Percentiles rank a stretch among this genome's conserved stretches.
These are phyloP conservation scores for Yponomeuta cagnagella DNA, from an alignment of 2,888 invertebrate genomes.

Conservation along the genomic window DNA sequence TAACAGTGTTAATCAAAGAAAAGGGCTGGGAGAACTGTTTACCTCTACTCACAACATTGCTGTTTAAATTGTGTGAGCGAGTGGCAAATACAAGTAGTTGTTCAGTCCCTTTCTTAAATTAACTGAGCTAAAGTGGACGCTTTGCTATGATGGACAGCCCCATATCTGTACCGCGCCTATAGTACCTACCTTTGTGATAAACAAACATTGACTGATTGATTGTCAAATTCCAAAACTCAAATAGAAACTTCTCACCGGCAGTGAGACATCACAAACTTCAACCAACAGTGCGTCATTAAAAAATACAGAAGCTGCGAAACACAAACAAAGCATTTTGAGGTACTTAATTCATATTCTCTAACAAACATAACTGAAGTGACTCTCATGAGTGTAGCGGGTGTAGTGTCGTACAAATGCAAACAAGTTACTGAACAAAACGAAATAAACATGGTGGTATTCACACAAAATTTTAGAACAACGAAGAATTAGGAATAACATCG, in stretches of 20 bases:
- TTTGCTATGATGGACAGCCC: too few relatives aligned
- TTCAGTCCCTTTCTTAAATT: too few relatives aligned
- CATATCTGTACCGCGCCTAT: too few relatives aligned
- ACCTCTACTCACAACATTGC: too few relatives aligned
- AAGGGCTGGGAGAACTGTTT: too few relatives aligned
- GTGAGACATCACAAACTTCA: neutral
- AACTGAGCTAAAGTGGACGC: too few relatives aligned
- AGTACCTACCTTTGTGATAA: too few relatives aligned
- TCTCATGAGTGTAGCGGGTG: constrained; percentile 57
- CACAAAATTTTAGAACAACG: constrained; percentile 16
- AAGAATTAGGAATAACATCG: constrained; percentile 22
- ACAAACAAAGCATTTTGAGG: constrained; percentile 40
- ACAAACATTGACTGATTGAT: too few relatives aligned
- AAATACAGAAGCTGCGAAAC: constrained; percentile 17
- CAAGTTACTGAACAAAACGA: constrained; percentile 18
- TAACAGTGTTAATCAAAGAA: too few relatives aligned
- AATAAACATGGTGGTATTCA: constrained; percentile 18
- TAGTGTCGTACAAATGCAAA: constrained; percentile 13
- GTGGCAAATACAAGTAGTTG: too few relatives aligned
- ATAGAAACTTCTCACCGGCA: neutral
- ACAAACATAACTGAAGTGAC: constrained; percentile 70
- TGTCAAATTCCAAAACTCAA: too few relatives aligned
- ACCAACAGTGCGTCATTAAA: constrained; percentile 10
- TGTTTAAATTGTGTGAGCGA: too few relatives aligned
- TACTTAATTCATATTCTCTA: constrained; percentile 21